Percentiles rank a stretch among this genome's conserved stretches.
Evolutionary conservation across 2,888 invertebrate genomes (phyloP).

Genomic region (Dyspetes luteomarginatus): DNA sequence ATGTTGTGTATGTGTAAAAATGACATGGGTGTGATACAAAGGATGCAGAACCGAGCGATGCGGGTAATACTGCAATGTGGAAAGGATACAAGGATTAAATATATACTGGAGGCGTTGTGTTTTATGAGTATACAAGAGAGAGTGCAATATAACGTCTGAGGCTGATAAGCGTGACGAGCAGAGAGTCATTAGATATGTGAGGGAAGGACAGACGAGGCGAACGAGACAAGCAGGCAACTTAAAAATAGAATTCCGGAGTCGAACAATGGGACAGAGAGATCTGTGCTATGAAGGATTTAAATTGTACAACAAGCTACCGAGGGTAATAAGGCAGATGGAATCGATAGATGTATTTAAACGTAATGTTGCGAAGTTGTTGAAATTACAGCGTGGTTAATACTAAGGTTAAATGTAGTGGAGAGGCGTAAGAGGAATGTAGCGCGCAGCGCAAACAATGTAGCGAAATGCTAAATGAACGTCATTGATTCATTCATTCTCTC

Average conservation of each 20-base stretch:
- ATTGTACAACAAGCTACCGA: not conserved
- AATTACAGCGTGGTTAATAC: too few species aligned
- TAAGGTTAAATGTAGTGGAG: too few species aligned
- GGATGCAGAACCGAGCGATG: slow-evolving; percentile 39
- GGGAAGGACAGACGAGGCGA: not conserved
- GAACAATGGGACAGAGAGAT: not conserved
- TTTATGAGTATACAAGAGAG: slow-evolving; percentile 19
- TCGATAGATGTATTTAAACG: not conserved
- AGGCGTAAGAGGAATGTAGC: too few species aligned
- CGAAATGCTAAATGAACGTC: too few species aligned
- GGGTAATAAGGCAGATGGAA: not conserved
- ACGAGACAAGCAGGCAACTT: not conserved
- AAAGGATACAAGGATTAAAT: not conserved
- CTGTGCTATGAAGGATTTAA: not conserved
- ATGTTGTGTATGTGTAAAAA: slow-evolving; percentile 19
- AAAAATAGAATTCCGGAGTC: not conserved
- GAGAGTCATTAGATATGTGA: not conserved
- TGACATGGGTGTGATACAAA: not conserved
- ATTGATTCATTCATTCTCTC: too few species aligned
- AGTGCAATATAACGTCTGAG: not conserved
- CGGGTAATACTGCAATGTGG: slow-evolving; percentile 23
- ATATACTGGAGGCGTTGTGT: slow-evolving; percentile 7
- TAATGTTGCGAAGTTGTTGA: not conserved
- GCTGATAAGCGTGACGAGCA: not conserved
- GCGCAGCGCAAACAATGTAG: too few species aligned